Conservation (phyloP, 2,113 vertebrate genomes). For the Fukomys damarensis region DNA sequence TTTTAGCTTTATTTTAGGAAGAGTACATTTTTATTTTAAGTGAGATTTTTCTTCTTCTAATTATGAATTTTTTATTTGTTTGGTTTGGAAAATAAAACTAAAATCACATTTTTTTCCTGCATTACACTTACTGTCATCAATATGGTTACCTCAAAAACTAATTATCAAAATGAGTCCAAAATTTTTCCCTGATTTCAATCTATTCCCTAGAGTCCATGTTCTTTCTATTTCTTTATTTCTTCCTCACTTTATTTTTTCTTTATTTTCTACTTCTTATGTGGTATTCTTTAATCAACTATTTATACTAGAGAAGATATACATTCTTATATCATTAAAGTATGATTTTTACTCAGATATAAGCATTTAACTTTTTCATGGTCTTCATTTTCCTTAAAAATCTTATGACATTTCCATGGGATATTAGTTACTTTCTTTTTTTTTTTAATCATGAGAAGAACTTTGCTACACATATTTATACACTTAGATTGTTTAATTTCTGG, state of each 20-base stretch:
- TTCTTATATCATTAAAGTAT: background rate
- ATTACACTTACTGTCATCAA: background rate
- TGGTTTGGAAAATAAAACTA: background rate
- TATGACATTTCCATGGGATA: background rate
- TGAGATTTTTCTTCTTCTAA: background rate
- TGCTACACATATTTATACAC: background rate
- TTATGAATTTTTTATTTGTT: background rate
- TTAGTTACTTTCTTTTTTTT: background rate
- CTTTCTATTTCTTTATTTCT: background rate
- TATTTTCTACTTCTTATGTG: background rate
- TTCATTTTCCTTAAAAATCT: background rate
- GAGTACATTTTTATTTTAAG: background rate
- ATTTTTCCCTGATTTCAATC: background rate
- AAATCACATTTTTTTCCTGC: background rate
- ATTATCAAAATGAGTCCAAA: background rate
- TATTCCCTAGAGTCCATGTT: background rate
- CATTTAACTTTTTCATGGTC: background rate
- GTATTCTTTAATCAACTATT: background rate
- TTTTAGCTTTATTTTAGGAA: background rate
- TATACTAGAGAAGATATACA: background rate
- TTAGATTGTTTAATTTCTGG: conserved; percentile 10
- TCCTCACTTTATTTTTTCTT: background rate
- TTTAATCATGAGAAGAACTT: background rate
- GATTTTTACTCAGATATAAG: background rate
- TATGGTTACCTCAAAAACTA: background rate